Percentiles rank a stretch among this genome's conserved stretches.
Evolutionary conservation across 2,113 vertebrate genomes (phyloP).

Genomic region (Tachysurus vachellii): DNA sequence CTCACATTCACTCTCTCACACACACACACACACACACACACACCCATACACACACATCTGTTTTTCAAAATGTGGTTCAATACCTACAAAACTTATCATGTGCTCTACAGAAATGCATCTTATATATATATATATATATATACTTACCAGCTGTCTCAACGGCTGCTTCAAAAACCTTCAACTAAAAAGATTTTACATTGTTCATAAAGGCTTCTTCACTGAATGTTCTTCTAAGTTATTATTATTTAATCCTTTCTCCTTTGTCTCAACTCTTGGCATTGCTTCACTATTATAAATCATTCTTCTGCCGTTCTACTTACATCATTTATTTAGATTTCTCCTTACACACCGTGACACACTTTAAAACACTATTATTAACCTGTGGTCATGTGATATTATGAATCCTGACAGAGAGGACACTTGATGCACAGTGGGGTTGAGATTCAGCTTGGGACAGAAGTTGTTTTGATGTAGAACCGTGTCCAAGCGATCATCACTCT

Average conservation of each 20-base stretch:
- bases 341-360: not conserved
- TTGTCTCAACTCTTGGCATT: not conserved
- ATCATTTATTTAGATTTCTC: not conserved
- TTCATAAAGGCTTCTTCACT: not conserved
- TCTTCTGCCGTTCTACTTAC: not conserved
- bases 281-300: not conserved
- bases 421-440: not conserved
- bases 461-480: not conserved
- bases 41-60: not conserved
- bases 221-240: not conserved
- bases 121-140: too few species aligned
- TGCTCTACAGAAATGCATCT: not conserved
- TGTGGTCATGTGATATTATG: not conserved
- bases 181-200: not conserved
- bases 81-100: not conserved
- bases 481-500: not conserved
- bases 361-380: not conserved
- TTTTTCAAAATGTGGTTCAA: not conserved
- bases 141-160: not conserved
- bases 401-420: not conserved
- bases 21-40: not conserved
- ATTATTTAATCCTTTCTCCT: not conserved
- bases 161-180: not conserved
- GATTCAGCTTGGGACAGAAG: not conserved
- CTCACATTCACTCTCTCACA: too few species aligned